Base-by-base conservation (phyloP, 2,797 vertebrate genomes). In the Kryptolebias ocellatus region DNA sequence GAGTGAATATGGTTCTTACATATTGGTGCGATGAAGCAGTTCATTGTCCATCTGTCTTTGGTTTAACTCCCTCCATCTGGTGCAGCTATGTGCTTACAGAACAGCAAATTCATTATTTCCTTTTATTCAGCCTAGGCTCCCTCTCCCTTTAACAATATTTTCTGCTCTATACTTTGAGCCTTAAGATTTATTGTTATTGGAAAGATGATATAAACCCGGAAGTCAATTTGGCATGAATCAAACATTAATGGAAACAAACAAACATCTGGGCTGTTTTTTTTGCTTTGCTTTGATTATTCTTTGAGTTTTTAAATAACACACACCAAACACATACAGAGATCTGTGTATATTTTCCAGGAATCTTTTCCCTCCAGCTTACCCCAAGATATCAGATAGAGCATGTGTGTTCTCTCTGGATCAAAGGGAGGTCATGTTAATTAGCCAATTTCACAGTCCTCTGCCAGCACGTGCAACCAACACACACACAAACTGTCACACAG, bases 401-500 rank as follows among this genome's bases (percentile, higher is more conserved):
- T 90, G 88, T 87, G 81, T 89, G 83, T 90, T 90, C 87, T 91
- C 88, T 75, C 68, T 29, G 75, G 90, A 93, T 92, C 88, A 91
- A 89, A 92, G 88, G 87, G 91, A 93, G 90, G 90, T 93, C 91
- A 92, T 85, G 83, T 90, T 93, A 93, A 94, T 93, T 92, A 92
- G 85, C 68, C 55, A 81, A 92, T 92, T 92, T 92, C 84, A 90
- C 88, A 90, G 87, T 88, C 69, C 53, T 90, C 78, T 90, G 83
- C 89, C 77, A 86, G 67, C 75, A 80, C 12, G 70, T 47, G 17
- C 52, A 66, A 47, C 61, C 66, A 60, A 57, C 45, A 67, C 52
- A 58, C 49, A 54, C 70, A 57, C 14, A 51, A 28, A 66, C 82
- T 84, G 87, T 87, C 86, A 88, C 79, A 68, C 64, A 81, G 83